These are phyloP conservation scores for Lepidothrix coronata DNA, from an alignment of 2,113 vertebrate genomes.

Conservation along the genomic window DNA sequence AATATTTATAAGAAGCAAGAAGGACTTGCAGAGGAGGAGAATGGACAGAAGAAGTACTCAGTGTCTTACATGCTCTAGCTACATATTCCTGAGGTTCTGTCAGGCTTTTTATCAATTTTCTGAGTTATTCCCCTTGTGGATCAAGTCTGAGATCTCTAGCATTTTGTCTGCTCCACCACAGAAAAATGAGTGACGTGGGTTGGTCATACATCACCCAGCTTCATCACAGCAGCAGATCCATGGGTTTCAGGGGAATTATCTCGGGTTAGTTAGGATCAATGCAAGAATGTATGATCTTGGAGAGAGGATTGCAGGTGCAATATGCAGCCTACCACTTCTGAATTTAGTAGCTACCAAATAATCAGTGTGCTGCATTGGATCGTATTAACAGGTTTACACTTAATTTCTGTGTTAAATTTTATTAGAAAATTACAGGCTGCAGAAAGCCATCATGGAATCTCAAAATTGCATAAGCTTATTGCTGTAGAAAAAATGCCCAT, in stretches of 20 bases:
- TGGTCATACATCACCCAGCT: not conserved
- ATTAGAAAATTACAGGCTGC: not conserved
- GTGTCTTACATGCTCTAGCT: not conserved
- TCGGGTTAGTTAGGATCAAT: fast-evolving
- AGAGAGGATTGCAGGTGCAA: not conserved
- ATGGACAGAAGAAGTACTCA: not conserved
- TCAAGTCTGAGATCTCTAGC: not conserved
- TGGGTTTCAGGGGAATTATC: not conserved
- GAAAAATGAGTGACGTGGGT: not conserved
- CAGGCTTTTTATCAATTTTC: not conserved
- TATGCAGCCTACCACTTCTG: not conserved
- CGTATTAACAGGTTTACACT: not conserved
- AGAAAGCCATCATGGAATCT: not conserved
- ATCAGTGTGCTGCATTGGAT: not conserved
- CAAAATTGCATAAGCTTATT: not conserved
- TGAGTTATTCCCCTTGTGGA: not conserved
- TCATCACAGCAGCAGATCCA: not conserved
- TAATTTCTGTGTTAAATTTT: not conserved
- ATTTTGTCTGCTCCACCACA: not conserved
- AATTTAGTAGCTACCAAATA: not conserved
- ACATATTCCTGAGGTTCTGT: not conserved
- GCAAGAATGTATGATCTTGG: not conserved
- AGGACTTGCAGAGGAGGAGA: not conserved
- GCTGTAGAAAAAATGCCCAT: not conserved
- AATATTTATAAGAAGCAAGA: not conserved